Evolutionary conservation across 2,113 vertebrate genomes (phyloP), one percentile per base, ranked within the genome.

Genomic region (Salvelinus fontinalis): DNA sequence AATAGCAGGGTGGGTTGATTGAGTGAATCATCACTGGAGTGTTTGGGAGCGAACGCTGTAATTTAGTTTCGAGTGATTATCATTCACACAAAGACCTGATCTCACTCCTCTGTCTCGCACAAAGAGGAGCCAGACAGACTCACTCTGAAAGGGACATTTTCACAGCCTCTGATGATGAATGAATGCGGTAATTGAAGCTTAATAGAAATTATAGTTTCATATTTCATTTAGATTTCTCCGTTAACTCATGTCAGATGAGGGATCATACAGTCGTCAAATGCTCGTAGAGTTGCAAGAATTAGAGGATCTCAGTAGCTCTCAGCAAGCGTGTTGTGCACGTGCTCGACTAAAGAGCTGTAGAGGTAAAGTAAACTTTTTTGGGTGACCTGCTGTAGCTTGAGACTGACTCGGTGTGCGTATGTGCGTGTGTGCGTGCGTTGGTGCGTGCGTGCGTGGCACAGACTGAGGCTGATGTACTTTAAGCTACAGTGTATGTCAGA

Each of bases 211-310:
- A 79, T 20, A 7, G 76, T 87, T 87, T 89, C 79, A 77, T 82
- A 85, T 90, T 89, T 89, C 85, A 89, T 89, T 84, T 83, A 70
- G 78, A 90, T 72, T 79, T 81, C 60, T 84, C 82, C 31, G 83
- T 81, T 20, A 13, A 80, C 81, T 85, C 68, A 73, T 75, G 83
- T 71, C 83, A 80, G 77, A 85, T 51, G 82, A 84, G 81, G 76
- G 79, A 79, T 62, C 81, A 73, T 72, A 81, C 74, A 88, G 85
- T 78, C 87, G 81, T 81, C 64, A 71, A 62, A 22, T 3, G n/a
- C n/a, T n/a, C n/a, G 0, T 62, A n/a, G 49, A 22, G n/a, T 62
- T 22, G 59, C 13, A 62, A 3, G 59, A 22, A 62, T 62, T n/a
- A 22, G n/a, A 62, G n/a, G 20, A n/a, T 62, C 59, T 62, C 59